phyloP scores from a whole-genome alignment of 1,140 invertebrate genomes.

The Aricia agestis region DNA sequence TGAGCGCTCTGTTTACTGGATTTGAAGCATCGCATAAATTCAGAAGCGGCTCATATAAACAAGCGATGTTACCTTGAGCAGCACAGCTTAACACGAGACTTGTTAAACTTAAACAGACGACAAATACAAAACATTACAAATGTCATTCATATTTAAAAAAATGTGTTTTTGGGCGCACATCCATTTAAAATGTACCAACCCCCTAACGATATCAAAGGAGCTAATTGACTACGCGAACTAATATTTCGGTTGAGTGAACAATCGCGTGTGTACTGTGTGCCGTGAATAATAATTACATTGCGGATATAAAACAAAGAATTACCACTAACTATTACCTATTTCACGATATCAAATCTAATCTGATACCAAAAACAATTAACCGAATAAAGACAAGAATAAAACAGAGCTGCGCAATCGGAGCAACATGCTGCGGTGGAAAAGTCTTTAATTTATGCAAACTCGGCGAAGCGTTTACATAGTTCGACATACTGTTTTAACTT shows the following conservation, averaged over 20 bases:
- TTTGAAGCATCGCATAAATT: conserved; percentile 9
- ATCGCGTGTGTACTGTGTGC: not conserved
- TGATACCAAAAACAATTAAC: not conserved
- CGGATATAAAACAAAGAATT: not conserved
- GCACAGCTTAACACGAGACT: not conserved
- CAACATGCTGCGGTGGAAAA: not conserved
- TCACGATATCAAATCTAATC: not conserved
- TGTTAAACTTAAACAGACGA: not conserved
- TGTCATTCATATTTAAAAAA: not conserved
- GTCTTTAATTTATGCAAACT: not conserved
- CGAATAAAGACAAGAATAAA: not conserved
- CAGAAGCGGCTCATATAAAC: conserved; percentile 9
- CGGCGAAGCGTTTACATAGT: not conserved
- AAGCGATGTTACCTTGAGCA: not conserved
- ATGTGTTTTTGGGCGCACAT: not conserved
- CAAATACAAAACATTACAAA: not conserved
- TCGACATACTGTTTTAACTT: not conserved
- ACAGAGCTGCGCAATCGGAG: not conserved
- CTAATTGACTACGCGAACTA: not conserved
- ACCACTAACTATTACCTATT: not conserved
- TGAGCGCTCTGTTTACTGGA: conserved; percentile 4
- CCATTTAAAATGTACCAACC: not conserved
- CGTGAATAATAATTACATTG: conserved; percentile 1
- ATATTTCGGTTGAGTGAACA: not conserved
- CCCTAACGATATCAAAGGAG: not conserved